phyloP scores from a whole-genome alignment of 2,888 invertebrate species.

The Tetragonula carbonaria region DNA sequence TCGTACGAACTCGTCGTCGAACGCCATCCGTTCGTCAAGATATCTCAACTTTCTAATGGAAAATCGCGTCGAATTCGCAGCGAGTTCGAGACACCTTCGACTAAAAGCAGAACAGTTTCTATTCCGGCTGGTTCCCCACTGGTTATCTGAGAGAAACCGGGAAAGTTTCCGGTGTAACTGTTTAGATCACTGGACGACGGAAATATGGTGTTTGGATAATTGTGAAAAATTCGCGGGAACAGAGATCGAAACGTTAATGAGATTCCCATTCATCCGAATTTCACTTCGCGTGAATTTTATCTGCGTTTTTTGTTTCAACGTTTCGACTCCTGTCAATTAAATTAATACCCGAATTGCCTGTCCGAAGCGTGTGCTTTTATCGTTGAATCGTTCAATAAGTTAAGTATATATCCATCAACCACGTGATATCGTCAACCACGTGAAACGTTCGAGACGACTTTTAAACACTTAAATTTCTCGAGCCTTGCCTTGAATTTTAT shows the following conservation, averaged over 20 bases:
- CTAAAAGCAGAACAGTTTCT: conserved; percentile 7
- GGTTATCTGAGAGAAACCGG: conserved; percentile 25
- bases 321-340: background rate
- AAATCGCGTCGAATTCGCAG: conserved; percentile 22
- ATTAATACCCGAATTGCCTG: background rate
- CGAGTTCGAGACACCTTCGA: conserved; percentile 6
- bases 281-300: background rate
- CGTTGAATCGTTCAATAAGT: background rate
- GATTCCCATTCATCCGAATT: background rate
- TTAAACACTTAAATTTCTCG: too few species aligned
- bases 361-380: background rate
- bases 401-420: too few species aligned
- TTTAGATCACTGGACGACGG: background rate
- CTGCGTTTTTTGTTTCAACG: background rate
- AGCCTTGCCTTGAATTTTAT: too few species aligned
- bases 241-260: background rate
- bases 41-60: conserved; percentile 30
- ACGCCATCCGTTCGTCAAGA: conserved; percentile 9
- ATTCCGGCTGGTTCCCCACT: background rate
- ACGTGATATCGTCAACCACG: too few species aligned
- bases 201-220: conserved; percentile 7
- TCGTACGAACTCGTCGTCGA: conserved; percentile 4
- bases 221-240: background rate
- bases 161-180: background rate
- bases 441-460: too few species aligned